Evolutionary conservation across 1,140 invertebrate species (phyloP).

Genomic region (Dolichoris vasculosae): DNA sequence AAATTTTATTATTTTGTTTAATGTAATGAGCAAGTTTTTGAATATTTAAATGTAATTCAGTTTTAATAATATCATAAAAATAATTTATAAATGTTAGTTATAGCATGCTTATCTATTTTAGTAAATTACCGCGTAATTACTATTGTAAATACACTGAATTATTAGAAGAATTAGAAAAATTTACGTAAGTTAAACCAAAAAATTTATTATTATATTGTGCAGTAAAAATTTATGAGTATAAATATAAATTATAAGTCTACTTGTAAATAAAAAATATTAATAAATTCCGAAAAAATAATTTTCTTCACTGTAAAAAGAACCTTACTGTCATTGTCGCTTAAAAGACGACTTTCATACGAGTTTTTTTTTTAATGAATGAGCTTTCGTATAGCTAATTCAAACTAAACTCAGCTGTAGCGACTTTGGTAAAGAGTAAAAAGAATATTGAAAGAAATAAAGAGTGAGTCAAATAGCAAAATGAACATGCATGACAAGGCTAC

Average conservation of each 20-base stretch:
- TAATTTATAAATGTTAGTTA: too few relatives aligned
- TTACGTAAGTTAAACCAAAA: too few relatives aligned
- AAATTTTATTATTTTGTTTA: too few relatives aligned
- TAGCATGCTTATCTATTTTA: too few relatives aligned
- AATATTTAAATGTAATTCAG: too few relatives aligned
- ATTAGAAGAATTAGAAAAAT: too few relatives aligned
- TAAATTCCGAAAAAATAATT: neutral
- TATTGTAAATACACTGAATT: too few relatives aligned
- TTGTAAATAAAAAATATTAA: neutral
- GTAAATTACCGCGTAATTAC: too few relatives aligned
- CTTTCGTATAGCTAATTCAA: neutral
- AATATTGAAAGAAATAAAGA: neutral
- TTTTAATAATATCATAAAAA: too few relatives aligned
- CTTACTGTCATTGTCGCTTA: neutral
- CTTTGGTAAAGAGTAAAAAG: conserved; percentile 24
- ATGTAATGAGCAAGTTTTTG: too few relatives aligned
- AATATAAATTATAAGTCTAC: neutral
- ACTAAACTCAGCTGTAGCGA: neutral
- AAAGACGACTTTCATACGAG: neutral
- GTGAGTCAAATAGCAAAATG: neutral
- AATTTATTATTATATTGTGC: too few relatives aligned
- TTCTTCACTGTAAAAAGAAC: conserved; percentile 12
- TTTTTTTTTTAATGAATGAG: neutral
- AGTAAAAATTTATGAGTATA: neutral
- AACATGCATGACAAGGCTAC: neutral